Evolutionary conservation across 1,140 invertebrate species (phyloP).

Genomic region (Camponotus pennsylvanicus): DNA sequence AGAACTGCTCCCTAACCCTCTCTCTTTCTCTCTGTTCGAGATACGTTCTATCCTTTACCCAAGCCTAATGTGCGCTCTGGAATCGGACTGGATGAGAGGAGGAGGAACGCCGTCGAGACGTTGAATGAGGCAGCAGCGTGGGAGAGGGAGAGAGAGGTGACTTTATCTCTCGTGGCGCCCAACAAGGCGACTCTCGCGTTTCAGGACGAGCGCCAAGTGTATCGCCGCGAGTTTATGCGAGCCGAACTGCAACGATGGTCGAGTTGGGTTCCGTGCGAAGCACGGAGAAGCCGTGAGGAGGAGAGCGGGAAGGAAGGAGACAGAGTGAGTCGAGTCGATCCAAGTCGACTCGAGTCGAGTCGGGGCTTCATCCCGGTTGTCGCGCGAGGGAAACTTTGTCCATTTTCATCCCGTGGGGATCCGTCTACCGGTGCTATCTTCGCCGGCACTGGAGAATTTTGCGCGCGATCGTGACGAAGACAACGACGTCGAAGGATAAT

Average conservation of each 20-base stretch:
- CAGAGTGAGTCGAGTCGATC: slow-evolving; percentile 24
- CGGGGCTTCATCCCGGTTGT: slow-evolving; percentile 49
- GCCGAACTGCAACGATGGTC: slow-evolving; percentile 74
- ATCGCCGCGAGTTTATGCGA: slow-evolving; percentile 81
- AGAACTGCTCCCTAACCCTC: slow-evolving; percentile 65
- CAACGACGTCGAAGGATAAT: slow-evolving; percentile 65
- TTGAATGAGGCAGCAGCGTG: slow-evolving; percentile 27
- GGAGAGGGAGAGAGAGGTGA: slow-evolving; percentile 61
- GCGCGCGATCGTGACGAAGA: slow-evolving; percentile 66
- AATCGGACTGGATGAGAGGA: slow-evolving; percentile 45
- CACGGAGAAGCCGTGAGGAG: slow-evolving; percentile 16
- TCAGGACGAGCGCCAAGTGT: slow-evolving; percentile 80
- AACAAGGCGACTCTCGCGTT: slow-evolving; percentile 69
- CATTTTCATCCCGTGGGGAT: slow-evolving; percentile 82
- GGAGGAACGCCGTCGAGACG: slow-evolving; percentile 34
- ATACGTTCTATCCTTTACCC: slow-evolving; percentile 60
- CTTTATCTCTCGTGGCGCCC: slow-evolving; percentile 75
- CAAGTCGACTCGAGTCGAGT: slow-evolving; percentile 61
- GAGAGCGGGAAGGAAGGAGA: not conserved
- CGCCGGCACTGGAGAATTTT: slow-evolving; percentile 58
- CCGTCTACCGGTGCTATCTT: slow-evolving; percentile 68
- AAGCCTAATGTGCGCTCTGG: slow-evolving; percentile 62
- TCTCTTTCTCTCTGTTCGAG: slow-evolving; percentile 21
- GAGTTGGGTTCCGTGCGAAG: slow-evolving; percentile 67
- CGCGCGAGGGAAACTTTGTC: slow-evolving; percentile 80